Conservation (phyloP, 1,140 invertebrate species). For the Anoplolepis gracilipes region DNA sequence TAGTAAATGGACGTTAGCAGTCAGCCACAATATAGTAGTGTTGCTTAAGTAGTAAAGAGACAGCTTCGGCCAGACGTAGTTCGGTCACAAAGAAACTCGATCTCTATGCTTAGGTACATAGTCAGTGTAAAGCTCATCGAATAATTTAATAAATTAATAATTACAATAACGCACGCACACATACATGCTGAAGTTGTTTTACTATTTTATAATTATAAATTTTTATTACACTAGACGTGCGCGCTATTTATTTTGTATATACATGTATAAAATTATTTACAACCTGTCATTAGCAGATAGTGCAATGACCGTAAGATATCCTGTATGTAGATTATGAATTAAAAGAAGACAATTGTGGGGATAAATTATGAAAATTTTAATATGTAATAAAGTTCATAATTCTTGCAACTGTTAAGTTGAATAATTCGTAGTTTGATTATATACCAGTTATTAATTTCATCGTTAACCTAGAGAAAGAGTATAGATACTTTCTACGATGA, state of each 20-base stretch:
- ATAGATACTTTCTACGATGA: neutral
- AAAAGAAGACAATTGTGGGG: neutral
- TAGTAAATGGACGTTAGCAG: constrained; percentile 46
- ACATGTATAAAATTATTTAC: too few relatives aligned
- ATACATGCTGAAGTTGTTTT: neutral
- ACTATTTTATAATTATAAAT: too few relatives aligned
- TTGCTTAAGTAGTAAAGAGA: constrained; percentile 53
- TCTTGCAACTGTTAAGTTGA: constrained; percentile 3
- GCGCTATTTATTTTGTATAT: too few relatives aligned
- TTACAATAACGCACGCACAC: neutral
- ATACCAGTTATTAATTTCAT: constrained; percentile 9
- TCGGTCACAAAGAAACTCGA: neutral
- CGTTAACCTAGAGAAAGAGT: neutral
- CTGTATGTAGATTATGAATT: neutral
- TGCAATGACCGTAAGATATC: too few relatives aligned
- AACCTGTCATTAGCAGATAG: too few relatives aligned
- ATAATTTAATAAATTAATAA: constrained; percentile 11
- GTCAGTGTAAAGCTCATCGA: too few relatives aligned
- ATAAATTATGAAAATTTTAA: constrained; percentile 13
- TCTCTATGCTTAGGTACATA: neutral
- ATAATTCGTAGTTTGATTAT: neutral
- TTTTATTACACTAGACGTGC: too few relatives aligned
- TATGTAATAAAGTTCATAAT: neutral
- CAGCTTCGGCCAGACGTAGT: constrained; percentile 24
- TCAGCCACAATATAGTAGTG: constrained; percentile 8